Percentiles rank a stretch among this genome's conserved stretches.
Conservation (phyloP, 2,113 vertebrate genomes). For the Sceloporus tristichus region DNA sequence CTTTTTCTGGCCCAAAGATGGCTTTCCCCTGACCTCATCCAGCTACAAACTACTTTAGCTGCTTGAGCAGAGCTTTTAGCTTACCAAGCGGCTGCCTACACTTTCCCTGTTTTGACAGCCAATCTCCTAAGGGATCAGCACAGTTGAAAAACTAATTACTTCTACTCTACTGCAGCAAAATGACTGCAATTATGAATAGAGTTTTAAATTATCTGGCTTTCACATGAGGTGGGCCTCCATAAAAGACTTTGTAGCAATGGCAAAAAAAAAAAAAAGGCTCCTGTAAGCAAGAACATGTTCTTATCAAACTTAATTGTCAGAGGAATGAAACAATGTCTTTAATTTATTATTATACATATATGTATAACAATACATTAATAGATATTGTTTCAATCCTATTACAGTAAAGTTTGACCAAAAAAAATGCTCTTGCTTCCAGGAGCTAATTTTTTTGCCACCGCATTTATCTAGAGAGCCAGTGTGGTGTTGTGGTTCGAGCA, state of each 20-base stretch:
- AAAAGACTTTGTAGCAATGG: too few relatives aligned
- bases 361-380: too few relatives aligned
- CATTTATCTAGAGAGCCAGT: too few relatives aligned
- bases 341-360: too few relatives aligned
- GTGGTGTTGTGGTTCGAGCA: too few relatives aligned
- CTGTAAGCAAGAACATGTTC: not conserved
- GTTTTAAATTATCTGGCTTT: not conserved
- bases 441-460: too few relatives aligned
- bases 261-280: not conserved
- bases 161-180: not conserved
- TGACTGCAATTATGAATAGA: not conserved
- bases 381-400: too few relatives aligned
- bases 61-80: not conserved
- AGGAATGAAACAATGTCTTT: not conserved
- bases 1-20: not conserved
- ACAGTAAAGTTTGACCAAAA: too few relatives aligned
- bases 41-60: not conserved
- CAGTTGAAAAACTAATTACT: conserved; percentile 4
- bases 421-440: too few relatives aligned
- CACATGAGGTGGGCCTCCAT: not conserved
- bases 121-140: not conserved
- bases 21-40: not conserved
- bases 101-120: not conserved
- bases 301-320: not conserved
- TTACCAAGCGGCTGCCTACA: not conserved